Evolutionary conservation across 2,797 vertebrate species (phyloP).

Genomic region (Chanos chanos): DNA sequence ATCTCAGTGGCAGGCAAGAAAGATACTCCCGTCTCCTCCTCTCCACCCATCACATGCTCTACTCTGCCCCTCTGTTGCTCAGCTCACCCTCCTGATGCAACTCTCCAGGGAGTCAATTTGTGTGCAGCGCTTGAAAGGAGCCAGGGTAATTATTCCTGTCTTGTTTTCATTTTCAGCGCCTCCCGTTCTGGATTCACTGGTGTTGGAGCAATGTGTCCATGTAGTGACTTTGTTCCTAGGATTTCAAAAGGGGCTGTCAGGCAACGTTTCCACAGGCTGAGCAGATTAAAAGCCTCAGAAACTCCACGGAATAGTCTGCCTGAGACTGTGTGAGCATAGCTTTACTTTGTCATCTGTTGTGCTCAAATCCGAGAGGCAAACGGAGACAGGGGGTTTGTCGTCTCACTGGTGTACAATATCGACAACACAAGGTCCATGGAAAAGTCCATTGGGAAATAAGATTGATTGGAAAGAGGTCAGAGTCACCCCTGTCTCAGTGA

Average conservation of each 20-base stretch:
- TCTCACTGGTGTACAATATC: constrained; percentile 11
- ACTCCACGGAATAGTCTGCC: constrained; percentile 8
- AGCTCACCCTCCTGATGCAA: constrained; percentile 20
- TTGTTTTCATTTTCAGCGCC: constrained; percentile 26
- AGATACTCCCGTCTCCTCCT: not conserved
- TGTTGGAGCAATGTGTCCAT: constrained; percentile 9
- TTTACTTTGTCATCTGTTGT: constrained; percentile 19
- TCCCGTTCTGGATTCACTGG: constrained; percentile 4
- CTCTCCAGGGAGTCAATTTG: constrained; percentile 48
- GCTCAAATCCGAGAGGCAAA: constrained; percentile 16
- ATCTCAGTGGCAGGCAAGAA: constrained; percentile 13
- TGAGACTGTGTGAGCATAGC: constrained; percentile 18
- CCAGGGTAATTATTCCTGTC: constrained; percentile 26
- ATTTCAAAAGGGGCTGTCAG: constrained; percentile 29
- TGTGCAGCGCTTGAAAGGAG: constrained; percentile 35
- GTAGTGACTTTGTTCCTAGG: constrained; percentile 31
- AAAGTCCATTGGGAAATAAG: constrained; percentile 21
- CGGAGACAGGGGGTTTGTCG: constrained; percentile 1
- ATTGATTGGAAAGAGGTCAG: constrained; percentile 26
- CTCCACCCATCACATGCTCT: not conserved
- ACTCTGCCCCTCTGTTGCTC: not conserved
- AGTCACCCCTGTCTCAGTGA: constrained; percentile 17
- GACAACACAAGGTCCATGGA: constrained; percentile 21
- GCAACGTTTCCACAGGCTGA: constrained; percentile 16
- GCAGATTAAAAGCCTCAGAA: constrained; percentile 36